Conservation (phyloP, 2,113 vertebrate species). For the Hemibagrus wyckioides region DNA sequence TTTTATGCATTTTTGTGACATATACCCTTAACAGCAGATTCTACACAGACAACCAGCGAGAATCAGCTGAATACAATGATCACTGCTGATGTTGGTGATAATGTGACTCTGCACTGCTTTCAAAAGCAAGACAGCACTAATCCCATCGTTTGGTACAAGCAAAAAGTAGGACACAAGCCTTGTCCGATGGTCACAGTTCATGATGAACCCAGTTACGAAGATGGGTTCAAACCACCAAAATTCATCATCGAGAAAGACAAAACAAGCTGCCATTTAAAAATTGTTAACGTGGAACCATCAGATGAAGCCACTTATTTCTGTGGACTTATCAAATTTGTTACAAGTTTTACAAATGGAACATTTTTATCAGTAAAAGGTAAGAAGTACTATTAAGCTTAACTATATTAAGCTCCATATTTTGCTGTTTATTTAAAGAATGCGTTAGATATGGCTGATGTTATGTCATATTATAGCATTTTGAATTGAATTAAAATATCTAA, state of each 20-base stretch:
- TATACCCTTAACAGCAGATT: background rate
- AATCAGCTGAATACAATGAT: background rate
- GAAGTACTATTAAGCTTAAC: background rate
- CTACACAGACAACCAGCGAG: background rate
- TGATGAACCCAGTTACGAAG: background rate
- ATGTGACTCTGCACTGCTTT: slow-evolving; percentile 13
- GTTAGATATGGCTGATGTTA: background rate
- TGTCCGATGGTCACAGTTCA: background rate
- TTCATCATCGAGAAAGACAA: background rate
- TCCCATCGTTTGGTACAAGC: slow-evolving; percentile 5
- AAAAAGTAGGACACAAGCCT: background rate
- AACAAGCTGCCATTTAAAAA: background rate
- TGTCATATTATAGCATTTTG: background rate
- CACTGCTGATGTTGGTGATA: slow-evolving; percentile 15
- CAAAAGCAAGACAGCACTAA: background rate
- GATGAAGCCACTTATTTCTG: slow-evolving; percentile 21
- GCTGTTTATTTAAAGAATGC: background rate
- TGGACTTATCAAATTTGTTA: background rate
- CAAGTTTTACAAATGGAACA: slow-evolving; percentile 32
- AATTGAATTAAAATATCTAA: background rate
- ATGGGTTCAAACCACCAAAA: background rate
- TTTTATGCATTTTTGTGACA: background rate
- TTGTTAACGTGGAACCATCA: background rate
- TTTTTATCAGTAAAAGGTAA: slow-evolving; percentile 38
- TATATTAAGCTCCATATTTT: too few species aligned